phyloP scores from a whole-genome alignment of 2,113 vertebrate genomes.

The Salvelinus fontinalis region DNA sequence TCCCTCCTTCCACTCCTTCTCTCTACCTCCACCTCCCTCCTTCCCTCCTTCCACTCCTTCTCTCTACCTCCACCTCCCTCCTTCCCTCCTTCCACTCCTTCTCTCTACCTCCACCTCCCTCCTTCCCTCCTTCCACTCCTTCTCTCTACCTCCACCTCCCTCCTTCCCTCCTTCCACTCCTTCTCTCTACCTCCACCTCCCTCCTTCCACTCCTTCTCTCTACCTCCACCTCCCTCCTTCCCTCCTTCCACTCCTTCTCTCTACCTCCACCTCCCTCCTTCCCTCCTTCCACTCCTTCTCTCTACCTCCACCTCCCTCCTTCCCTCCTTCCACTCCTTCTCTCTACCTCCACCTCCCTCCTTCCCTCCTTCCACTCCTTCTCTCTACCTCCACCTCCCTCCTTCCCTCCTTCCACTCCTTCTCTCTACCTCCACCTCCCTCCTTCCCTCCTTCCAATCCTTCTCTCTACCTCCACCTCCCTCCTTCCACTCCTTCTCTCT shows the following conservation, averaged over 20 bases:
- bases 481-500: slow-evolving; percentile 4
- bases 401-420: not conserved
- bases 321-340: not conserved
- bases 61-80: slow-evolving; percentile 24
- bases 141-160: slow-evolving; percentile 22
- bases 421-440: slow-evolving; percentile 23
- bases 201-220: slow-evolving; percentile 6
- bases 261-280: slow-evolving; percentile 23
- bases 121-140: not conserved
- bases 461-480: slow-evolving; percentile 22
- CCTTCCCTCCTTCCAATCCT: not conserved
- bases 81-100: not conserved
- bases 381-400: slow-evolving; percentile 24
- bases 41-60: not conserved
- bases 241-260: slow-evolving; percentile 1
- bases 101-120: slow-evolving; percentile 23
- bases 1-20: not conserved
- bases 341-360: slow-evolving; percentile 23
- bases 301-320: slow-evolving; percentile 23
- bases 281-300: slow-evolving; percentile 1
- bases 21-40: slow-evolving; percentile 23
- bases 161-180: not conserved
- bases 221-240: slow-evolving; percentile 24
- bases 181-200: slow-evolving; percentile 23
- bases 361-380: not conserved